Percentiles rank a stretch among this genome's conserved stretches.
Conservation (phyloP, 2,797 vertebrate species). For the Phylloscopus collybita region DNA sequence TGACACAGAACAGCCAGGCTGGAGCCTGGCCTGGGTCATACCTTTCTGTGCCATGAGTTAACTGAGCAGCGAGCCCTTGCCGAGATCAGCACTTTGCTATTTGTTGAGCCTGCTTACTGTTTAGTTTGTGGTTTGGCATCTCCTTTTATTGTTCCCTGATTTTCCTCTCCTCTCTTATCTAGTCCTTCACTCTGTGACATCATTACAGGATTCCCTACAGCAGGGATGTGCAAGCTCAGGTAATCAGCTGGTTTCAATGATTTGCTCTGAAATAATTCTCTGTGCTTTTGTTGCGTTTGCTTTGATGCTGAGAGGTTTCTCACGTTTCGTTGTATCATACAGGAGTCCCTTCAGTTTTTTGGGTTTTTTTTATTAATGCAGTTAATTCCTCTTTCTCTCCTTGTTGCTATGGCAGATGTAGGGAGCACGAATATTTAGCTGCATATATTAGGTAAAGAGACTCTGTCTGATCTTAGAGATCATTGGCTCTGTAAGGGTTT, state of each 20-base stretch:
- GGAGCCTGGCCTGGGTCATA: neutral
- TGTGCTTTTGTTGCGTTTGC: constrained; percentile 41
- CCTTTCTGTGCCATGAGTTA: neutral
- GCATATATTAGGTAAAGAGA: constrained; percentile 51
- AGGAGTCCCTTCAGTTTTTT: constrained; percentile 5
- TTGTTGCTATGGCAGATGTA: constrained; percentile 65
- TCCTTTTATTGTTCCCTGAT: constrained; percentile 71
- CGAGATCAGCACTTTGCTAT: neutral
- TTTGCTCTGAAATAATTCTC: constrained; percentile 38
- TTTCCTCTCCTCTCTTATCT: constrained; percentile 72
- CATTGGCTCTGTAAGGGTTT: neutral
- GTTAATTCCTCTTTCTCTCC: constrained; percentile 47
- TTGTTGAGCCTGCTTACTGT: constrained; percentile 66
- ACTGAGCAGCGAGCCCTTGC: constrained; percentile 11
- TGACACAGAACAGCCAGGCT: constrained; percentile 9
- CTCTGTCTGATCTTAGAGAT: constrained; percentile 53
- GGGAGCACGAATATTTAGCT: constrained; percentile 42
- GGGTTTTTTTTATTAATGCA: constrained; percentile 14
- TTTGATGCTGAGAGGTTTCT: constrained; percentile 38
- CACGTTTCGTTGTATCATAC: neutral
- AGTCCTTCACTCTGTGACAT: constrained; percentile 81
- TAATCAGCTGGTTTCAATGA: constrained; percentile 69
- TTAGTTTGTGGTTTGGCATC: constrained; percentile 66
- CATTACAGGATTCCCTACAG: constrained; percentile 81
- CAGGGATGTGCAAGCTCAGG: constrained; percentile 85